Evolutionary conservation across 2,888 invertebrate genomes (phyloP).

Genomic region (Torymus tubicola): DNA sequence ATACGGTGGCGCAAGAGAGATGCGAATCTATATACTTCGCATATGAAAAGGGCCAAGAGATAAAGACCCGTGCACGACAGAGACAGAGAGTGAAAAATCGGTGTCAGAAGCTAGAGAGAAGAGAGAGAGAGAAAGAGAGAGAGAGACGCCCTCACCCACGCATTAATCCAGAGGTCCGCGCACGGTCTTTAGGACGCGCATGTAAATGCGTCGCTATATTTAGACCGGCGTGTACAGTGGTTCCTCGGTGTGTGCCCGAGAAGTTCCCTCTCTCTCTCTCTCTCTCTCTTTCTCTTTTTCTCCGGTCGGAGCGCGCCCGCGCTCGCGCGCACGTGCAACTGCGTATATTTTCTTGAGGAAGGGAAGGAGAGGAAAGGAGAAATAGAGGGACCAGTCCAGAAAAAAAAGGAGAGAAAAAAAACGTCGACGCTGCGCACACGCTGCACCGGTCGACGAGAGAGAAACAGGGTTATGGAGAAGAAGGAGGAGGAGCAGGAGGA

Average conservation of each 20-base stretch:
- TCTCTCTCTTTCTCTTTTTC: conserved; percentile 19
- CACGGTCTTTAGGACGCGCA: conserved; percentile 74
- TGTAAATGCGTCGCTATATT: conserved; percentile 76
- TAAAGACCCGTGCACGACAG: not conserved
- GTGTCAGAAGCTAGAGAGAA: conserved; percentile 36
- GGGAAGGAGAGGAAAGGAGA: too few species aligned
- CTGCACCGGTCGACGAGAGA: conserved; percentile 17
- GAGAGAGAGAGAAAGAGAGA: too few species aligned
- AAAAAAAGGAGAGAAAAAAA: conserved; percentile 16
- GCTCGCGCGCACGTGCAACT: conserved; percentile 60
- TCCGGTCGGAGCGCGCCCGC: conserved; percentile 37
- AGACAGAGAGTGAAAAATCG: conserved; percentile 49
- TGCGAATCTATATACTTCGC: conserved; percentile 14
- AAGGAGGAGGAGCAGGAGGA: conserved; percentile 1
- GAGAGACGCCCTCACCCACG: conserved; percentile 66
- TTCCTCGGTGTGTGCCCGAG: conserved; percentile 54
- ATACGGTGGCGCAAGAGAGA: not conserved
- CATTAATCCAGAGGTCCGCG: conserved; percentile 71
- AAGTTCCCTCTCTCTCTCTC: conserved; percentile 16
- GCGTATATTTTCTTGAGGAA: conserved; percentile 59
- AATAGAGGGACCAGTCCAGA: conserved; percentile 42
- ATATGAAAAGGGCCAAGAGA: conserved; percentile 15
- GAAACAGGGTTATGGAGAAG: conserved; percentile 29
- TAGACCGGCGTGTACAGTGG: conserved; percentile 67
- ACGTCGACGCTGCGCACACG: not conserved